Evolutionary conservation across 2,797 vertebrate species (phyloP).

Genomic region (Odontamblyopus lacepedii): DNA sequence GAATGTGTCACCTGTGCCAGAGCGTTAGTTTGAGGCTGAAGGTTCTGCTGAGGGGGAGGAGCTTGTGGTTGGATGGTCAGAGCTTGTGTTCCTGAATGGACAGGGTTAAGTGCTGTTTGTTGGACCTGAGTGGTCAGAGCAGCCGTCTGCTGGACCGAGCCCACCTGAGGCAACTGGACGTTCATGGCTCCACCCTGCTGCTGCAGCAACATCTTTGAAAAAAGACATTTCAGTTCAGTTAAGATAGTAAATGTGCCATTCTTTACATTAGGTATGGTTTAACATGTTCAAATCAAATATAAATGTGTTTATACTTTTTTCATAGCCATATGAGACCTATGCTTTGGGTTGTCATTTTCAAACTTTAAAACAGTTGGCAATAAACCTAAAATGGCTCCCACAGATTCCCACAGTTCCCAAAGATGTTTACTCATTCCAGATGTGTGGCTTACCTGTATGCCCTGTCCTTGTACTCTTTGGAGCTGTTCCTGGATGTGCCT

Average conservation of each 20-base stretch:
- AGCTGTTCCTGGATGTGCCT: conserved; percentile 87
- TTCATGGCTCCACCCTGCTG: conserved; percentile 85
- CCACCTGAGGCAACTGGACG: conserved; percentile 87
- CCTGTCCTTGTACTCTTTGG: conserved; percentile 82
- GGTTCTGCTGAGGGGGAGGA: conserved; percentile 58
- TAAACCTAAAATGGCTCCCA: neutral
- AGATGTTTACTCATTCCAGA: no score
- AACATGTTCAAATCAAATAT: neutral
- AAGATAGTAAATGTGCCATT: neutral
- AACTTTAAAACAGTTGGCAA: neutral
- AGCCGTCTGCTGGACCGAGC: conserved; percentile 79
- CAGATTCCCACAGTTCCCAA: neutral
- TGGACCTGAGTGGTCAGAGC: conserved; percentile 86
- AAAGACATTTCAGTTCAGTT: neutral
- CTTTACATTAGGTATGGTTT: neutral
- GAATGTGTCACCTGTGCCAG: conserved; percentile 71
- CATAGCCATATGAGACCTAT: neutral
- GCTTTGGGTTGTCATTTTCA: neutral
- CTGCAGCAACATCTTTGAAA: conserved; percentile 90
- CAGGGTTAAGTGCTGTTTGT: conserved; percentile 72
- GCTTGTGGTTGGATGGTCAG: conserved; percentile 77
- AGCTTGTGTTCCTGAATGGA: conserved; percentile 84
- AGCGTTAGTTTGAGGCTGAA: conserved; percentile 65
- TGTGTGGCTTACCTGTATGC: conserved; percentile 74
- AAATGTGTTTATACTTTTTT: neutral